These are phyloP conservation scores for Psephotus haematonotus DNA, from an alignment of 2,113 vertebrate genomes.

Conservation along the genomic window DNA sequence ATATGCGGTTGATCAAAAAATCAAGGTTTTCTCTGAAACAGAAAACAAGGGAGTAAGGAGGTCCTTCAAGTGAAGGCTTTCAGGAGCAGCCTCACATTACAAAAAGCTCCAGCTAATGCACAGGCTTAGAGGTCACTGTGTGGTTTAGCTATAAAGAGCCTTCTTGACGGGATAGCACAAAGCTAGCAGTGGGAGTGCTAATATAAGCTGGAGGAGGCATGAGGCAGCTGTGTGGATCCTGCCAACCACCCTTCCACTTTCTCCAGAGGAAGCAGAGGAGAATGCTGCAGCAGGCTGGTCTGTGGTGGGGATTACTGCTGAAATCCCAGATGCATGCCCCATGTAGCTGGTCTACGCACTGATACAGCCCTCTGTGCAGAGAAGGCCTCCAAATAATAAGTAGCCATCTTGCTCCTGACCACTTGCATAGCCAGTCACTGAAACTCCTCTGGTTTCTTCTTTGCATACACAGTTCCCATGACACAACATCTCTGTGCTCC, in stretches of 20 bases:
- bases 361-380: background rate
- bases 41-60: background rate
- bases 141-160: background rate
- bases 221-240: background rate
- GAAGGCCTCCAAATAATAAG: background rate
- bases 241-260: slow-evolving; percentile 23
- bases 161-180: background rate
- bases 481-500: background rate
- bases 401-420: background rate
- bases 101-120: background rate
- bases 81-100: background rate
- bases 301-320: background rate
- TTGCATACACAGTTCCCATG: background rate
- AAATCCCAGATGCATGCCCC: background rate
- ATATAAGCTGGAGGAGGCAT: background rate
- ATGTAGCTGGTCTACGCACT: background rate
- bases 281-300: background rate
- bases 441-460: background rate
- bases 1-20: background rate
- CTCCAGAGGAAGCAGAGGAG: background rate
- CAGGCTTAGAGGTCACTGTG: background rate
- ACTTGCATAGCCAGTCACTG: background rate
- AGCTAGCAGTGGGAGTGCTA: background rate
- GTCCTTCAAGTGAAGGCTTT: background rate
- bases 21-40: background rate